These are phyloP conservation scores for Cantharis nigra DNA, from an alignment of 2,888 invertebrate species.

Conservation along the genomic window DNA sequence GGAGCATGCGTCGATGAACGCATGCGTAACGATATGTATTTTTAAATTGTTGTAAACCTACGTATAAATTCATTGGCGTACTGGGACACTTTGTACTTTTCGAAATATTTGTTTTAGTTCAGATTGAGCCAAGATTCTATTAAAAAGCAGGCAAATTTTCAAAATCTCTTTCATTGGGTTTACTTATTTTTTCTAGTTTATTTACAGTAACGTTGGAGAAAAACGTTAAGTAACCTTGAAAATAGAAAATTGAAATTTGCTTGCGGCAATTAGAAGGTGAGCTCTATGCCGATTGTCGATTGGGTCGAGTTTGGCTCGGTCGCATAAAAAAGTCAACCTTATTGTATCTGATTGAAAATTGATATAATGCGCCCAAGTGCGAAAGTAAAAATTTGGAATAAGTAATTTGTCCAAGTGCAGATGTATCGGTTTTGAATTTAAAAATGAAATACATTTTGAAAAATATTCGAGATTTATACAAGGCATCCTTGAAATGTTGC, in stretches of 20 bases:
- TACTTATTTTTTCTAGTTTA: background rate
- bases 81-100: background rate
- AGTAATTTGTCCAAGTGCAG: background rate
- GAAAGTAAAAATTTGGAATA: background rate
- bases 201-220: background rate
- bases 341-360: constrained; percentile 4
- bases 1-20: constrained; percentile 5
- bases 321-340: constrained; percentile 12
- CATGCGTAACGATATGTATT: constrained; percentile 13
- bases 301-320: constrained; percentile 5
- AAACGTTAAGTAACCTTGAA: background rate
- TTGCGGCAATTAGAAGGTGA: background rate
- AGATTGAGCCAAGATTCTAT: background rate
- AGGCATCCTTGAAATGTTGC: constrained; percentile 35
- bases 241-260: background rate
- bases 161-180: background rate
- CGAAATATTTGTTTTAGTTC: background rate
- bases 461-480: constrained; percentile 9
- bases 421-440: background rate
- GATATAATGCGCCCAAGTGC: background rate
- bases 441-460: background rate
- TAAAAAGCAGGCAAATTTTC: background rate
- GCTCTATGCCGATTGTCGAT: background rate
- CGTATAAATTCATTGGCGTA: background rate
- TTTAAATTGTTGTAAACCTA: background rate